phyloP scores from a whole-genome alignment of 1,140 invertebrate species.

The Drosophila varians region DNA sequence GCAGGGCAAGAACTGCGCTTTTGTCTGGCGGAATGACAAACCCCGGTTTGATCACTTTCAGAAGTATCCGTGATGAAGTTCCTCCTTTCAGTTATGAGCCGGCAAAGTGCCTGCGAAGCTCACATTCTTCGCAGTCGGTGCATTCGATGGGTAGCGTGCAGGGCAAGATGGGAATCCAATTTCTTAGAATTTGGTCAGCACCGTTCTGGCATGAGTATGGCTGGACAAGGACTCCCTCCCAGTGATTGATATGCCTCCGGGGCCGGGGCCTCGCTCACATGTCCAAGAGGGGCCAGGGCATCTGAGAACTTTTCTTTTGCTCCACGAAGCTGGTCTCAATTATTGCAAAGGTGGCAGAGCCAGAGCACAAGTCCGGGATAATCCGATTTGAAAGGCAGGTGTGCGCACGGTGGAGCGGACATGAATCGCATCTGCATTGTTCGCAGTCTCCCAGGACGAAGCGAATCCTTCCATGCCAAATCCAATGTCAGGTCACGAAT shows the following conservation, averaged over 20 bases:
- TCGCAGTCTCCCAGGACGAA: not conserved
- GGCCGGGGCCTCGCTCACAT: not conserved
- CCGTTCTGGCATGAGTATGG: no score
- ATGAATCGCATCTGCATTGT: constrained; percentile 9
- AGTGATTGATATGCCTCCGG: constrained; percentile 41
- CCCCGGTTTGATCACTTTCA: not conserved
- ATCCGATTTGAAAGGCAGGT: constrained; percentile 22
- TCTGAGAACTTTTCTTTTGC: not conserved
- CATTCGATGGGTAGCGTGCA: not conserved
- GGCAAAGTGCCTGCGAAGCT: not conserved
- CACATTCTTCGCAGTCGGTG: not conserved
- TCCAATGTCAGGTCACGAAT: constrained; percentile 6
- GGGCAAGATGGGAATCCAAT: constrained; percentile 12
- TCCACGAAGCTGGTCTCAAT: not conserved
- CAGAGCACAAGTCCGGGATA: constrained; percentile 12
- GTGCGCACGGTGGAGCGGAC: not conserved
- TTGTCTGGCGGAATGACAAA: not conserved
- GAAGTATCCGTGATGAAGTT: not conserved
- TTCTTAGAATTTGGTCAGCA: constrained; percentile 33
- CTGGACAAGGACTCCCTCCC: not conserved
- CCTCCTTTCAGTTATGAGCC: not conserved
- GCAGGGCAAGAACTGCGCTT: not conserved
- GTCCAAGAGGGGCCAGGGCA: not conserved
- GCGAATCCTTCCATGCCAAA: not conserved
- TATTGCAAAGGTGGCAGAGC: constrained; percentile 27